Percentiles rank a stretch among this genome's conserved stretches.
Evolutionary conservation across 2,113 vertebrate species (phyloP).

Genomic region (Ptyas mucosa): DNA sequence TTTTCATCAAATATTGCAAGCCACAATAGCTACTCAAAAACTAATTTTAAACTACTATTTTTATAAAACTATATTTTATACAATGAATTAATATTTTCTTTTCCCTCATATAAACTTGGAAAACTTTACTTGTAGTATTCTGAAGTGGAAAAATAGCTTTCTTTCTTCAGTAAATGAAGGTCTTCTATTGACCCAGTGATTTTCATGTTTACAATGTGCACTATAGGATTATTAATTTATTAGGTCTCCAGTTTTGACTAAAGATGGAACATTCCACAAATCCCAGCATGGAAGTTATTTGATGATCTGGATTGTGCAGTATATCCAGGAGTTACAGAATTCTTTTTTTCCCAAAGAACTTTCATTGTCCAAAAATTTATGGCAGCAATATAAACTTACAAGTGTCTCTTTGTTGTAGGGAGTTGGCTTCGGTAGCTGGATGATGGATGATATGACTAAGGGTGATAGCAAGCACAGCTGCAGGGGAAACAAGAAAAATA

Average conservation of each 20-base stretch:
- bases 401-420: slow-evolving; percentile 70
- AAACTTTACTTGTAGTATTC: slow-evolving; percentile 51
- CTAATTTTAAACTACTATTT: not conserved
- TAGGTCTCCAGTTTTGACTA: slow-evolving; percentile 55
- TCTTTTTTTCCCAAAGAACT: slow-evolving; percentile 70
- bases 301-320: slow-evolving; percentile 69
- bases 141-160: not conserved
- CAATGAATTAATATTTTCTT: slow-evolving; percentile 58
- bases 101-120: slow-evolving; percentile 46
- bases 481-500: slow-evolving; percentile 56
- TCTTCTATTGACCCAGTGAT: slow-evolving; percentile 49
- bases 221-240: slow-evolving; percentile 49
- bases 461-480: slow-evolving; percentile 77
- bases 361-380: slow-evolving; percentile 85
- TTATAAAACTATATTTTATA: slow-evolving; percentile 23
- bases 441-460: slow-evolving; percentile 87
- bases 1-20: slow-evolving; percentile 36
- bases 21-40: slow-evolving; percentile 42
- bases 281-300: slow-evolving; percentile 67
- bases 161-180: slow-evolving; percentile 57
- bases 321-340: slow-evolving; percentile 70
- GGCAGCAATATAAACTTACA: slow-evolving; percentile 78
- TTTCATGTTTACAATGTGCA: slow-evolving; percentile 59
- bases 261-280: slow-evolving; percentile 73
- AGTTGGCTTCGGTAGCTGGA: slow-evolving; percentile 74